Evolutionary conservation across 2,797 vertebrate species (phyloP).

Genomic region (Mus caroli): DNA sequence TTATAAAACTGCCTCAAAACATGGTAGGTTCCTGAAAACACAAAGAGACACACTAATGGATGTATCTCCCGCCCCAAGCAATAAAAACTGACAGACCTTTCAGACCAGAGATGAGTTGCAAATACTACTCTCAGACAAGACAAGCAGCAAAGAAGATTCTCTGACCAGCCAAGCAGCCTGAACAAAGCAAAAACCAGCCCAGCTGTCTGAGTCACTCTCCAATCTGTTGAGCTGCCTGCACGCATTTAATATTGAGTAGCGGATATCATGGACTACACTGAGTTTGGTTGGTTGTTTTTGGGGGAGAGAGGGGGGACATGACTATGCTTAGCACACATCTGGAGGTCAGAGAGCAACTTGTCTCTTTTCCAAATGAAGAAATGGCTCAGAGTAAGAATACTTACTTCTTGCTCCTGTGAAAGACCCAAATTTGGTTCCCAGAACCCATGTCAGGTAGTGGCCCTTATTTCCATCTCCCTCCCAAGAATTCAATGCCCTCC

Average conservation of each 20-base stretch:
- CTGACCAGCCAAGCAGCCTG: too few relatives aligned
- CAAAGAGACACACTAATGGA: background rate
- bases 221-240: background rate
- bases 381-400: background rate
- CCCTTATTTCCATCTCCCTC: background rate
- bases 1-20: conserved; percentile 43
- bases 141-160: too few relatives aligned
- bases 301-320: too few relatives aligned
- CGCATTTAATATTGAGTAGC: background rate
- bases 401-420: background rate
- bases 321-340: background rate
- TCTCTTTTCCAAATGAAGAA: background rate
- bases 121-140: background rate
- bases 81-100: background rate
- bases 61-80: too few relatives aligned
- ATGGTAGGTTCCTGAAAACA: background rate
- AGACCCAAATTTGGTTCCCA: background rate
- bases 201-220: background rate
- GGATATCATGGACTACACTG: background rate
- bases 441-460: background rate
- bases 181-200: too few relatives aligned
- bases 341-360: background rate
- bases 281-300: background rate
- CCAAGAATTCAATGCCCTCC: background rate
- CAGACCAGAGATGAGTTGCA: background rate